These are phyloP conservation scores for Pterostichus niger DNA, from an alignment of 2,888 invertebrate species.

Conservation along the genomic window DNA sequence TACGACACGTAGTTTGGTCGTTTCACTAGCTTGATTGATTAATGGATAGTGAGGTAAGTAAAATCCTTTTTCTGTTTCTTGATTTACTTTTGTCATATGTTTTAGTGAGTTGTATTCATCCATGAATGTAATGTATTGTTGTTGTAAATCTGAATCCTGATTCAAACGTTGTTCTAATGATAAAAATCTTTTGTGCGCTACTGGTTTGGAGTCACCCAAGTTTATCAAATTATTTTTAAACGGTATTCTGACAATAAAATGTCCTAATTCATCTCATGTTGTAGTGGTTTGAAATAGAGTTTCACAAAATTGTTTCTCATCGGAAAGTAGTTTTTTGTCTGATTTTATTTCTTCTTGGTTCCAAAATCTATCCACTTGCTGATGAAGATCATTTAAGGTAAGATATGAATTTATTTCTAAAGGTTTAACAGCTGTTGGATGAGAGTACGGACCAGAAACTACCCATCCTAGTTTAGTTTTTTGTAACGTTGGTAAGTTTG, in stretches of 20 bases:
- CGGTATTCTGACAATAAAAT: conserved; percentile 40
- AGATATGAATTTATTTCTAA: conserved; percentile 26
- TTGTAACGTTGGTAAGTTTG: conserved; percentile 6
- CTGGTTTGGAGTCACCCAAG: conserved; percentile 53
- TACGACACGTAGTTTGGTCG: conserved; percentile 57
- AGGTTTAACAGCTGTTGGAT: neutral
- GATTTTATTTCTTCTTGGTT: neutral
- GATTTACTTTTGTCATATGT: conserved; percentile 62
- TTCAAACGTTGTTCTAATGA: conserved; percentile 46
- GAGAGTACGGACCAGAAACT: conserved; percentile 1
- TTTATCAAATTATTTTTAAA: conserved; percentile 42
- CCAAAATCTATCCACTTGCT: conserved; percentile 17
- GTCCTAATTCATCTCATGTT: neutral
- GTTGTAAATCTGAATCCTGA: conserved; percentile 29
- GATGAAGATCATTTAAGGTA: conserved; percentile 5
- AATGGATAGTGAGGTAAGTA: conserved; percentile 67
- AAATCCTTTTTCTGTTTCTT: neutral
- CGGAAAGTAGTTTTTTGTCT: neutral
- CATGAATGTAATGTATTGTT: conserved; percentile 40
- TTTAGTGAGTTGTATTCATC: conserved; percentile 50
- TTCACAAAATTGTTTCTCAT: conserved; percentile 29
- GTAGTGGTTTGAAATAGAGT: neutral
- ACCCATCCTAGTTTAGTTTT: conserved; percentile 35
- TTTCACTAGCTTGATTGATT: conserved; percentile 41
- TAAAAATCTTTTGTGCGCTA: conserved; percentile 43